Percentiles rank a stretch among this genome's conserved stretches.
These are phyloP conservation scores for Scolopax bukidnonensis DNA, from an alignment of 2,797 vertebrate species.

Conservation along the genomic window DNA sequence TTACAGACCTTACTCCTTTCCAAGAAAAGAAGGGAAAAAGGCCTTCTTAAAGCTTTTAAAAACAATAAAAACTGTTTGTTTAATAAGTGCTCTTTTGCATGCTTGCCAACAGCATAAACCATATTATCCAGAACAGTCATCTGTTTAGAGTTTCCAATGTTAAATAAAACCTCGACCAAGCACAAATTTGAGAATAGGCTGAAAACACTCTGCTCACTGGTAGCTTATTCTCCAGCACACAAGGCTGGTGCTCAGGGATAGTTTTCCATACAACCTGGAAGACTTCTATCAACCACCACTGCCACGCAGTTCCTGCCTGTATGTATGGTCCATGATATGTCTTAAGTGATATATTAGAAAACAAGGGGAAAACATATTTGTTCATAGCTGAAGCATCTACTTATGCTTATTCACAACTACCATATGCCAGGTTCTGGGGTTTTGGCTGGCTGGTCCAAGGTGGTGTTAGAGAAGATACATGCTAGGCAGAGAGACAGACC, in stretches of 20 bases:
- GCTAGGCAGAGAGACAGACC: neutral
- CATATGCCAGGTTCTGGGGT: neutral
- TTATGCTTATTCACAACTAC: neutral
- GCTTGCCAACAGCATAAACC: constrained; percentile 45
- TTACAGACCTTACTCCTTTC: constrained; percentile 16
- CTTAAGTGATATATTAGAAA: neutral
- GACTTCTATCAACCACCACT: neutral
- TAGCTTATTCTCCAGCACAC: neutral
- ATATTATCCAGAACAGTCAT: constrained; percentile 44
- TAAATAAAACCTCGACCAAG: constrained; percentile 51
- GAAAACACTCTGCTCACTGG: neutral
- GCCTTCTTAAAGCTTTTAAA: constrained; percentile 40
- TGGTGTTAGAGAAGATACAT: neutral
- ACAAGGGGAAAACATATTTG: neutral
- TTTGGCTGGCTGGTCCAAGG: neutral
- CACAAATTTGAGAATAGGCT: constrained; percentile 46
- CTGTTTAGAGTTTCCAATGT: constrained; percentile 39
- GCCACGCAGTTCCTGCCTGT: neutral
- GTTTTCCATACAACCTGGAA: neutral
- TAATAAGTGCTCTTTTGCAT: constrained; percentile 62
- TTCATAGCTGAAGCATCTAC: neutral
- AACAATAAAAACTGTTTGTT: constrained; percentile 68
- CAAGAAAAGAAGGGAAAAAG: constrained; percentile 7
- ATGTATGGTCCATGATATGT: neutral
- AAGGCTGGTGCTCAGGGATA: neutral